A percentile compares a stretch with the other conserved stretches of the same genome.
phyloP scores from a whole-genome alignment of 2,888 invertebrate genomes.

The Petrolisthes manimaculis region DNA sequence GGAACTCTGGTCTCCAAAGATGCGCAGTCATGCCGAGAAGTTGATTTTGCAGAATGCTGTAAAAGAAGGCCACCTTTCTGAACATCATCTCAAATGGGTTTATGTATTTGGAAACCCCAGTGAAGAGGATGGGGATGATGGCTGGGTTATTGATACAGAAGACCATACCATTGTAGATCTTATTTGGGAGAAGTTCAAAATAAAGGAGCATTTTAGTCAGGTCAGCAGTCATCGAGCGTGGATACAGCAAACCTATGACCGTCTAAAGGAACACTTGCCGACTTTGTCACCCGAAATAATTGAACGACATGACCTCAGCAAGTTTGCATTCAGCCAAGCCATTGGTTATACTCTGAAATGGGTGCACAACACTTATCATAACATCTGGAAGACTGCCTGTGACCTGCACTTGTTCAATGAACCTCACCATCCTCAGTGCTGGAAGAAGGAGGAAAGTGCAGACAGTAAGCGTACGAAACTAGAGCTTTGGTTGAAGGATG shows the following conservation, averaged over 20 bases:
- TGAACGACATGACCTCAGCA: conserved; percentile 46
- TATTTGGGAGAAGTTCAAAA: conserved; percentile 39
- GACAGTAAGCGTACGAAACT: conserved; percentile 29
- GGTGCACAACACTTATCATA: conserved; percentile 29
- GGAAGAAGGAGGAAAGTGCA: conserved; percentile 29
- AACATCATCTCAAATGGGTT: conserved; percentile 34
- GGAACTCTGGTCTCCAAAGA: conserved; percentile 44
- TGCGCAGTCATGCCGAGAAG: conserved; percentile 40
- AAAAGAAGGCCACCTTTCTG: conserved; percentile 27
- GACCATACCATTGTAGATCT: conserved; percentile 40
- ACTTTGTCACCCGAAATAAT: conserved; percentile 36
- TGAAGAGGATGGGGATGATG: conserved; percentile 7
- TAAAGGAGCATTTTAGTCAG: conserved; percentile 27
- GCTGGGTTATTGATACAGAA: conserved; percentile 30
- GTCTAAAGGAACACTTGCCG: conserved; percentile 33
- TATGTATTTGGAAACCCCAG: conserved; percentile 5
- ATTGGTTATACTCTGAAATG: conserved; percentile 48
- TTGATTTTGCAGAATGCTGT: conserved; percentile 37
- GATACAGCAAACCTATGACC: conserved; percentile 38
- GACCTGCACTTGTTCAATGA: conserved; percentile 43
- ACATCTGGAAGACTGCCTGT: conserved; percentile 44
- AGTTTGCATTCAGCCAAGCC: conserved; percentile 52
- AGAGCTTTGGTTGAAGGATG: conserved; percentile 25
- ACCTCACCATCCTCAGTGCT: conserved; percentile 48
- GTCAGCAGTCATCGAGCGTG: conserved; percentile 30